Base-by-base conservation (phyloP, 2,113 vertebrate species). In the Toxotes jaculatrix region DNA sequence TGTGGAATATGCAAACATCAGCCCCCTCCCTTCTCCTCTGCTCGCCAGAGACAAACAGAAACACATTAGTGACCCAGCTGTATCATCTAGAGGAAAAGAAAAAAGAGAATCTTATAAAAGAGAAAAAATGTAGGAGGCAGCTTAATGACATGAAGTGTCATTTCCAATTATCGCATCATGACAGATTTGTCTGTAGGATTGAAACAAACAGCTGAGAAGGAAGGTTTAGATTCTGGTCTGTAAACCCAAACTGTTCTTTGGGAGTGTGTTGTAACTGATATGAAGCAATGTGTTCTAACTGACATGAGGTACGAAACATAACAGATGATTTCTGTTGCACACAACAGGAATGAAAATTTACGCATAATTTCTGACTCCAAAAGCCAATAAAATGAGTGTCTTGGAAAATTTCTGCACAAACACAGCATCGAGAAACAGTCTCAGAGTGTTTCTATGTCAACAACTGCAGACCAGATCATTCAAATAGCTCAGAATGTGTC, bases 131-230 rank as follows among this genome's bases (percentile, higher is more conserved):
- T 60, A 73, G 7, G 40, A 85, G 61, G 70, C 55, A 65, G 71
- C 74, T 68, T 84, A 34, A 86, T 51, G 56, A 72, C 55, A 76
- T 78, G 61, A 78, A 84, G 69, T 53, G 81, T 90, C 80, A 77
- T 78, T 89, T 90, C 66, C 76, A 89, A 83, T 85, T 74, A 77
- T 70, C 32, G 59, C 53, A 34, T 83, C 75, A 67, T 0, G 51
- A 64, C 82, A 65, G 75, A 67, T 42, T 78, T 23, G 57, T 83
- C 73, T 83, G 74, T 19, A n/a, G 51, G 64, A 68, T 70, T 59
- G 87, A 90, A 90, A 92, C 87, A 91, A 89, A 93, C 86, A 89
- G 79, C 71, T 62, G 49, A 80, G 80, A 21, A 69, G 79, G 83
- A 78, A 80, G 64, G 19, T 86, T 64, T 23, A 57, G 74, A 86